Base-by-base conservation (phyloP, 2,113 vertebrate genomes). In the Antechinus stuartii region DNA sequence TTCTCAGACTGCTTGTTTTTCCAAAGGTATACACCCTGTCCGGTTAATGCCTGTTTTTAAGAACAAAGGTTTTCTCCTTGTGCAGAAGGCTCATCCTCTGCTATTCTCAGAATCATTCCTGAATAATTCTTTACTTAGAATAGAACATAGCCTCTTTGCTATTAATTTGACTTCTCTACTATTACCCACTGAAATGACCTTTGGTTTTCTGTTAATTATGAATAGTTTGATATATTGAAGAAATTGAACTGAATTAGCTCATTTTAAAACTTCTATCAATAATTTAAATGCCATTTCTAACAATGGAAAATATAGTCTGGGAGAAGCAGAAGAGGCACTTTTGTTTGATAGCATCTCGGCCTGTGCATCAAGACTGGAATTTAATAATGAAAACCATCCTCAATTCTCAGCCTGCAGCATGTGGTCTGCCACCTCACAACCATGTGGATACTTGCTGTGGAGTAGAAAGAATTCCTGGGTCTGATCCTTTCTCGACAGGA, bases 151-250 rank as follows among this genome's bases (percentile, higher is more conserved):
- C 93, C 57, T 98, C 97, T 95, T 97, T 98, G 93, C 57, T 95
- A 98, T 97, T 98, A 98, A 92, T 97, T 97, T 90, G 47, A 90
- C 91, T 94, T 94, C 54, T 19, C 92, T 92, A 95, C 94, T 97
- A 91, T 97, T 98, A 94, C 25, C 91, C 94, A 91, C 56, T 0
- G 1, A 93, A 91, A 4, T 97, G 98, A 98, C 98, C 98, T 98
- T 98, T 98, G 98, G 92, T 97, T 98, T 97, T 95, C 95, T 0
- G 93, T 98, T 99, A 98, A 99, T 98, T 99, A 98, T 97, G 98
- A 98, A 98, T 98, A 98, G 97, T 97, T 98, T 98, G 96, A 94
- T 98, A 97, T 96, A 68, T 93, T 26, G 91, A 96, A 97, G 93
- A 98, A 98, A 98, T 97, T 97, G 98, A 96, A 97, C 96, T 93